These are phyloP conservation scores for Dendrophyllia cribrosa DNA, from an alignment of 64 coral and sea anemone species.

Conservation along the genomic window DNA sequence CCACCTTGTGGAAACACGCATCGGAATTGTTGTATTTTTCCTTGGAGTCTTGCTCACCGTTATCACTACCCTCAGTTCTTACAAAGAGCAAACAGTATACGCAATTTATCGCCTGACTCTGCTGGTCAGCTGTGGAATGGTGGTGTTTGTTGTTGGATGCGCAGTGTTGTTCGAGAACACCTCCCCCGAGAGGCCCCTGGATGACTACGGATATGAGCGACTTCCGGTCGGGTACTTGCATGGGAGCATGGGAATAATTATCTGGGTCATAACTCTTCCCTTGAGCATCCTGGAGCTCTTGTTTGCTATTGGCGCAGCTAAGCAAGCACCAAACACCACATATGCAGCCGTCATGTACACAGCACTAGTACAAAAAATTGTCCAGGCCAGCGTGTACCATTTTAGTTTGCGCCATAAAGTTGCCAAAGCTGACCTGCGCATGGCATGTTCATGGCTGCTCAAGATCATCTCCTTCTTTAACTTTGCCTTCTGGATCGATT, in stretches of 20 bases:
- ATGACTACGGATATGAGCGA: slow-evolving; percentile 39
- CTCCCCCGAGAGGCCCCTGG: slow-evolving; percentile 15
- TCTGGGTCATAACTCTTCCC: slow-evolving; percentile 83
- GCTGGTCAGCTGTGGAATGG: slow-evolving; percentile 27
- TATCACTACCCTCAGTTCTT: slow-evolving; percentile 76
- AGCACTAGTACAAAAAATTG: slow-evolving; percentile 66
- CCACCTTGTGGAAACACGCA: slow-evolving; percentile 67
- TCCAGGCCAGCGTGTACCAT: slow-evolving; percentile 78
- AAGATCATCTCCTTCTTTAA: slow-evolving; percentile 85
- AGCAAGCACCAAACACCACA: slow-evolving; percentile 16
- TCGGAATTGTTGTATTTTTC: slow-evolving; percentile 80
- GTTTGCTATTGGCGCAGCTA: slow-evolving; percentile 81
- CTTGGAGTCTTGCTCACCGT: slow-evolving; percentile 74
- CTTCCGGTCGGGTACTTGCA: slow-evolving; percentile 69
- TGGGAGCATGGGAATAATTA: slow-evolving; percentile 73
- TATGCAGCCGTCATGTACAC: slow-evolving; percentile 72
- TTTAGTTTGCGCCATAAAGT: slow-evolving; percentile 89
- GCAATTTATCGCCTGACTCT: slow-evolving; percentile 52
- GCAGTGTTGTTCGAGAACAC: slow-evolving; percentile 65
- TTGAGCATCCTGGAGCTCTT: slow-evolving; percentile 74
- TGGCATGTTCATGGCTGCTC: slow-evolving; percentile 86
- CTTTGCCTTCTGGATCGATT: slow-evolving; percentile 91
- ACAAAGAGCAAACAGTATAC: slow-evolving; percentile 50
- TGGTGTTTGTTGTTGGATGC: slow-evolving; percentile 36
- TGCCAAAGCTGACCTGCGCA: slow-evolving; percentile 56